These are phyloP conservation scores for Piaya cayana DNA, from an alignment of 2,113 vertebrate genomes.

Conservation along the genomic window DNA sequence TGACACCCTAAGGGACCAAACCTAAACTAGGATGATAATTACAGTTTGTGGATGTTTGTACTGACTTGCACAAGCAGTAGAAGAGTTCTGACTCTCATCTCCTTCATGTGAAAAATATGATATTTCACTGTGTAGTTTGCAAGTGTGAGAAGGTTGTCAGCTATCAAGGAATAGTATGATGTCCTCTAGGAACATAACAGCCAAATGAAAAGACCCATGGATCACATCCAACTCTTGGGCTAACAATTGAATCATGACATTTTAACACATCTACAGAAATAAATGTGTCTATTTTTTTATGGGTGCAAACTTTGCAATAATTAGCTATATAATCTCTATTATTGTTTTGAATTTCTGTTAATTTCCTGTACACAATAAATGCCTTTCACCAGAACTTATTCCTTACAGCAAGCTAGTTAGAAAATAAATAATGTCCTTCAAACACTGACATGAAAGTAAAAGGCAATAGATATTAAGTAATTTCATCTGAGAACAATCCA, in stretches of 20 bases:
- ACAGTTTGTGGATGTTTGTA: no score
- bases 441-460: neutral
- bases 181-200: rapidly evolving
- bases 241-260: rapidly evolving
- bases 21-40: neutral
- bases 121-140: neutral
- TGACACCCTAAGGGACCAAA: neutral
- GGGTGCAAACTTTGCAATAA: neutral
- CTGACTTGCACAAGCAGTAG: neutral
- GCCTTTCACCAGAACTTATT: neutral
- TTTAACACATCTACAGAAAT: neutral
- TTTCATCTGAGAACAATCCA: neutral
- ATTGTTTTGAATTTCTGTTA: neutral
- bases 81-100: neutral
- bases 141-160: neutral
- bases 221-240: neutral
- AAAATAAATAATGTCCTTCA: neutral
- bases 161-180: neutral
- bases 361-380: neutral
- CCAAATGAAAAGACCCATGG: rapidly evolving
- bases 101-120: neutral
- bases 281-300: neutral
- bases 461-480: neutral
- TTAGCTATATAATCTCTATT: neutral
- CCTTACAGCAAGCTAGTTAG: neutral